Evolutionary conservation across 1,140 invertebrate species (phyloP).

Genomic region (Ceratosolen fusciceps): DNA sequence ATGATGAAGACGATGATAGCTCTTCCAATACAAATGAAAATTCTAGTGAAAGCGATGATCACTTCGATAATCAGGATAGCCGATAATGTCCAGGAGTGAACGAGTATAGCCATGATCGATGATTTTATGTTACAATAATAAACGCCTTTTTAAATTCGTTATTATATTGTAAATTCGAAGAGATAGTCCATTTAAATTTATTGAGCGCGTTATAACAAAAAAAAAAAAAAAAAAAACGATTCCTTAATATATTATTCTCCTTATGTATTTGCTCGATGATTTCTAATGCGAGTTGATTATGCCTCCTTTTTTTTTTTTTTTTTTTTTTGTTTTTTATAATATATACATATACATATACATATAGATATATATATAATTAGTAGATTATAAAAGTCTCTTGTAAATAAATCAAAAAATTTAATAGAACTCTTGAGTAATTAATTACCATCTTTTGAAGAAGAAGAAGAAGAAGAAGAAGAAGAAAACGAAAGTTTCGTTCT

Average conservation of each 20-base stretch:
- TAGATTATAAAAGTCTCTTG: constrained; percentile 3
- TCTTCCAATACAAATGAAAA: constrained; percentile 48
- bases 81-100: constrained; percentile 6
- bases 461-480: no score
- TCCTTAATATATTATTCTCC: constrained; percentile 14
- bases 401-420: constrained; percentile 32
- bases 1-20: constrained; percentile 25
- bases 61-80: constrained; percentile 44
- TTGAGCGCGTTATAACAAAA: no score
- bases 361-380: no score
- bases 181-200: background rate
- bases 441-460: constrained; percentile 9
- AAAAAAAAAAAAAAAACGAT: no score
- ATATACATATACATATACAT: no score
- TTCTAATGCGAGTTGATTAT: background rate
- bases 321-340: no score
- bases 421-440: constrained; percentile 22
- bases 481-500: no score
- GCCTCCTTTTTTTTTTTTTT: background rate
- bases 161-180: constrained; percentile 32
- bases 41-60: constrained; percentile 50
- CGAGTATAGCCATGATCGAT: constrained; percentile 12
- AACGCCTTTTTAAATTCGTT: background rate
- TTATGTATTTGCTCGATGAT: background rate
- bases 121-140: background rate